Evolutionary conservation across 2,113 vertebrate genomes (phyloP).

Genomic region (Oenanthe oenanthe): DNA sequence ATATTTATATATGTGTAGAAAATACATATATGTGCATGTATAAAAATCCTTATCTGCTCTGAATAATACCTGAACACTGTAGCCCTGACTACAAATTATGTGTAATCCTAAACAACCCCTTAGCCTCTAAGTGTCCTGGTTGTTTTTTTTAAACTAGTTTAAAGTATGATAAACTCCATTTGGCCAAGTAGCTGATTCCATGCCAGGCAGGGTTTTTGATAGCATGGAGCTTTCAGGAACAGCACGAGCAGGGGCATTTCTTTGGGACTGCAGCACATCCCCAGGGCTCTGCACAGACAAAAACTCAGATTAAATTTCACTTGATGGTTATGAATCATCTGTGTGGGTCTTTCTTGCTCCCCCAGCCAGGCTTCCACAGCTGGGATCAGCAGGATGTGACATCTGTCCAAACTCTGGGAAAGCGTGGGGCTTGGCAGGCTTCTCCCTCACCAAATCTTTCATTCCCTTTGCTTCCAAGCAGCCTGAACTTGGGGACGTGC

Average conservation of each 20-base stretch:
- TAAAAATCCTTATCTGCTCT: background rate
- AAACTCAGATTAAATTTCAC: background rate
- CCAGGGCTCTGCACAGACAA: background rate
- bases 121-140: background rate
- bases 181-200: background rate
- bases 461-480: conserved; percentile 8
- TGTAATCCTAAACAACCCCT: background rate
- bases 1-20: background rate
- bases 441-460: background rate
- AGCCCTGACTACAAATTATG: background rate
- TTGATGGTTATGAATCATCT: background rate
- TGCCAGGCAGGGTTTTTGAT: background rate
- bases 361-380: background rate
- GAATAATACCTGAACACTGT: background rate
- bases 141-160: background rate
- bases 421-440: conserved; percentile 28
- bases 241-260: background rate
- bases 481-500: conserved; percentile 6
- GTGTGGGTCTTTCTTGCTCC: background rate
- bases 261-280: background rate
- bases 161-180: background rate
- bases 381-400: conserved; percentile 56
- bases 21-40: background rate
- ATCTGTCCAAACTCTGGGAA: conserved; percentile 38
- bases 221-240: background rate